Percentiles rank a stretch among this genome's conserved stretches.
Evolutionary conservation across 2,113 vertebrate genomes (phyloP).

Genomic region (Chelonoidis abingdonii): DNA sequence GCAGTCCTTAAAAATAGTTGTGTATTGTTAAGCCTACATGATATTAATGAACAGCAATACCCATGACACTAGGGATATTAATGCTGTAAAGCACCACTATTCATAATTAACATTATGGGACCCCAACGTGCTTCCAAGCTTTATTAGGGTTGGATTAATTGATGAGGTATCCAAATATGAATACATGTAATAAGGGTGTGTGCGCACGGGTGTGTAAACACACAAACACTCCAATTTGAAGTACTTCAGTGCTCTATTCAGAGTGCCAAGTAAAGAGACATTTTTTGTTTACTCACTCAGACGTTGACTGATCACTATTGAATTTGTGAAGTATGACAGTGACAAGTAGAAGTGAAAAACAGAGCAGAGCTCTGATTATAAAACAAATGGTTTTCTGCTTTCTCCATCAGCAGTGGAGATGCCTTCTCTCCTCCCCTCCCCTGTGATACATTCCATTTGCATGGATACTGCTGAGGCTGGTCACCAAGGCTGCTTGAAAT

Average conservation of each 20-base stretch:
- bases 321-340: conserved; percentile 54
- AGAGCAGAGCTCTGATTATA: conserved; percentile 51
- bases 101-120: conserved; percentile 20
- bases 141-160: conserved; percentile 41
- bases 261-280: conserved; percentile 30
- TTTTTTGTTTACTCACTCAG: conserved; percentile 60
- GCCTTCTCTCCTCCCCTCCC: background rate
- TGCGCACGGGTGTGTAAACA: background rate
- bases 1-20: conserved; percentile 28
- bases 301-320: conserved; percentile 44
- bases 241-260: conserved; percentile 38
- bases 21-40: conserved; percentile 46
- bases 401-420: conserved; percentile 42
- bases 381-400: conserved; percentile 41
- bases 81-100: conserved; percentile 17
- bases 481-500: conserved; percentile 81
- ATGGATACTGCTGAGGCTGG: conserved; percentile 84
- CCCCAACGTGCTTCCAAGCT: conserved; percentile 1
- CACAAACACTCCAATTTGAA: background rate
- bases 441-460: conserved; percentile 82
- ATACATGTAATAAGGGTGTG: background rate
- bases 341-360: conserved; percentile 59
- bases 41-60: background rate
- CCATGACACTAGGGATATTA: background rate
- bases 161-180: background rate